Conservation (phyloP, 2,113 vertebrate genomes). For the Monarcha castaneiventris region DNA sequence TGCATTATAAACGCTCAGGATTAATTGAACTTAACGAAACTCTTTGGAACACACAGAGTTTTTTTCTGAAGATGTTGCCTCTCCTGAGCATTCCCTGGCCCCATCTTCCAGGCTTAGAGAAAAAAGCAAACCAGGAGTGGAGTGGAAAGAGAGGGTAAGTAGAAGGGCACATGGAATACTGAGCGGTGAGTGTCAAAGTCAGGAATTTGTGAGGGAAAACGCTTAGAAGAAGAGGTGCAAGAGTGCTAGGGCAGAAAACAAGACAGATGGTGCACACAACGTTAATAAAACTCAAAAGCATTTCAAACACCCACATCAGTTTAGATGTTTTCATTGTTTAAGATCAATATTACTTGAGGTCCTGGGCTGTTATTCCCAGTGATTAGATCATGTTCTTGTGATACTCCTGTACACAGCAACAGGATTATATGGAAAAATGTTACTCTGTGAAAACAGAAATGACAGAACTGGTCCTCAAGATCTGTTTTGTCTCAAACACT, state of each 20-base stretch:
- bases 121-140: neutral
- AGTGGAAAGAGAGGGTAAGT: neutral
- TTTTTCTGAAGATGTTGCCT: neutral
- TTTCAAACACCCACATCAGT: neutral
- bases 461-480: neutral
- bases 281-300: neutral
- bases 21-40: neutral
- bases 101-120: neutral
- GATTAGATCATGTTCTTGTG: neutral
- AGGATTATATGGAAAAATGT: neutral
- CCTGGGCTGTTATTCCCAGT: neutral
- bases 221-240: neutral
- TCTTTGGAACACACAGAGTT: neutral
- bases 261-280: neutral
- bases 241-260: neutral
- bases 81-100: neutral
- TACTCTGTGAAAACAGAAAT: neutral
- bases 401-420: neutral
- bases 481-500: neutral
- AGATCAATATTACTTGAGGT: neutral
- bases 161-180: neutral
- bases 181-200: neutral
- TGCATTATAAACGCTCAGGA: neutral
- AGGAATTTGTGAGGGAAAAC: neutral
- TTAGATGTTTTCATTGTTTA: neutral